phyloP scores from a whole-genome alignment of 2,797 vertebrate species.

The Notoglanidium macrostoma region DNA sequence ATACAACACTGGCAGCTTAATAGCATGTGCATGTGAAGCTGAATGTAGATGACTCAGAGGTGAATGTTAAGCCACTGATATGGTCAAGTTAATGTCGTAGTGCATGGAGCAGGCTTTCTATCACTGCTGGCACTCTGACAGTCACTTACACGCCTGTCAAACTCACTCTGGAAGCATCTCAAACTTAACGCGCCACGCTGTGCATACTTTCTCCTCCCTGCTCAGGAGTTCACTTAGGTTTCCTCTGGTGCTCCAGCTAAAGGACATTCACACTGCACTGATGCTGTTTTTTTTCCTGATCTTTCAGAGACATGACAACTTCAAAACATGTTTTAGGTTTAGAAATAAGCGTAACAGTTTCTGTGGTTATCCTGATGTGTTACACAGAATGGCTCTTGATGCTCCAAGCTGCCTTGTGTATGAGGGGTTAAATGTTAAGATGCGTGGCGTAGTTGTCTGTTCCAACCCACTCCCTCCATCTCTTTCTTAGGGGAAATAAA shows the following conservation, averaged over 20 bases:
- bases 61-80: slow-evolving; percentile 45
- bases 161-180: slow-evolving; percentile 57
- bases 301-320: not conserved
- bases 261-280: slow-evolving; percentile 43
- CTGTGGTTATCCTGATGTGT: not conserved
- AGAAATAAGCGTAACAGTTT: not conserved
- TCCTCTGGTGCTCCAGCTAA: slow-evolving; percentile 40
- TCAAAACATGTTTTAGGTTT: not conserved
- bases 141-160: slow-evolving; percentile 62
- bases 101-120: slow-evolving; percentile 46
- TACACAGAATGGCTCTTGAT: not conserved
- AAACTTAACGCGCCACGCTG: slow-evolving; percentile 49
- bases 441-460: slow-evolving; percentile 36
- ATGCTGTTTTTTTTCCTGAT: not conserved
- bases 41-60: slow-evolving; percentile 41
- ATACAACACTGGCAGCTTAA: slow-evolving; percentile 31
- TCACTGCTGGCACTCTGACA: slow-evolving; percentile 55
- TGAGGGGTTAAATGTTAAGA: slow-evolving; percentile 45
- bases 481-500: slow-evolving; percentile 68
- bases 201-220: slow-evolving; percentile 43
- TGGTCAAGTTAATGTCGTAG: slow-evolving; percentile 54
- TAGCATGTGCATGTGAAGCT: slow-evolving; percentile 27
- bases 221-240: slow-evolving; percentile 46
- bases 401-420: not conserved
- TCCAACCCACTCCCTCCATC: slow-evolving; percentile 47